Conservation (phyloP, 2,113 vertebrate species). For the Tichodroma muraria region DNA sequence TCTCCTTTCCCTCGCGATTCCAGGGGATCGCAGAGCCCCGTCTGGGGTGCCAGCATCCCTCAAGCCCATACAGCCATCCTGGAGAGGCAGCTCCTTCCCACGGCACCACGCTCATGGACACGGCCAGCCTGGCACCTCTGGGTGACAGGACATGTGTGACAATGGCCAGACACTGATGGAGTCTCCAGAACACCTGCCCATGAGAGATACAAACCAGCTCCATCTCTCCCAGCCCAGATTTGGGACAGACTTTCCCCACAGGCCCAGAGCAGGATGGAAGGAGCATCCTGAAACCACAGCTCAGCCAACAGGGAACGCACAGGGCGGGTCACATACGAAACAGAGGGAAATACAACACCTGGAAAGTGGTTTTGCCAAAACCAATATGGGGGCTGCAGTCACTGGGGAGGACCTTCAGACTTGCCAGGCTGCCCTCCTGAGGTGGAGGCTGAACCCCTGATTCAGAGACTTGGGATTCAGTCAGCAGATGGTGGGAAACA, state of each 20-base stretch:
- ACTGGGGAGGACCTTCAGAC: neutral
- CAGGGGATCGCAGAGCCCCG: neutral
- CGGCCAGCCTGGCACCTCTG: fast-evolving
- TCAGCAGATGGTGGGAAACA: neutral
- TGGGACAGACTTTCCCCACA: neutral
- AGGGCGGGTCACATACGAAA: neutral
- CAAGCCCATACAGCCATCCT: fast-evolving
- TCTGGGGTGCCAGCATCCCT: neutral
- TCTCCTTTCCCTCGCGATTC: neutral
- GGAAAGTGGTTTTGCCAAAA: neutral
- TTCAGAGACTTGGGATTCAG: neutral
- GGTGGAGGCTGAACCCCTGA: neutral
- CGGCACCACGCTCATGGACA: fast-evolving
- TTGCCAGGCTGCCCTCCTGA: too few species aligned
- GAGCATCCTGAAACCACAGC: neutral
- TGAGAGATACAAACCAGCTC: neutral
- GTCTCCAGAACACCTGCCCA: fast-evolving
- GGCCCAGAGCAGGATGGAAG: neutral
- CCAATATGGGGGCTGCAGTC: fast-evolving
- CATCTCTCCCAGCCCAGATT: fast-evolving
- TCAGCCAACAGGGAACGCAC: fast-evolving
- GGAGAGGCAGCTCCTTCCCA: neutral
- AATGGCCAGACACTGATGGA: fast-evolving
- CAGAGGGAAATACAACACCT: neutral
- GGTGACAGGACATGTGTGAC: fast-evolving